Evolutionary conservation across 2,888 invertebrate genomes (phyloP), one percentile per base, ranked within the genome.

Genomic region (Monoplex corrugatus): DNA sequence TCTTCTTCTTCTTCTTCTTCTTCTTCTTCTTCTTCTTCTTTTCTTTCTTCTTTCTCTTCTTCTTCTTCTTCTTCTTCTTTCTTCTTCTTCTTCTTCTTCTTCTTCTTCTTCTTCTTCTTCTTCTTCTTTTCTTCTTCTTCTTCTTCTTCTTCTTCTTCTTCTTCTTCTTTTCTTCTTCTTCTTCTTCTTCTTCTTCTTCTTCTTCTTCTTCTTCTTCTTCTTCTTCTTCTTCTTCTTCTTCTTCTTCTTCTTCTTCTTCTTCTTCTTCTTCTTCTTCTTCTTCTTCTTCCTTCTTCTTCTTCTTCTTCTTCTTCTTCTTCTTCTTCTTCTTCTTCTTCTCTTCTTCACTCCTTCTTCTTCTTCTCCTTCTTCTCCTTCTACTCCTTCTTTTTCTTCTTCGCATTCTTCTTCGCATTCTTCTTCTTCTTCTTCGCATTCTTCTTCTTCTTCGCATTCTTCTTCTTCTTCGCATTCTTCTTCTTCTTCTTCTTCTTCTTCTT

Each of bases 21-120:
- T 19, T 50, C 19, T 19, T 50, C 8, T 19, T 50, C 19, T 19
- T 50, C 19, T 19, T 50, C 19, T 19, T 50, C 19, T 19, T 50
- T 50, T 19, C 19, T 13, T 19, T 50, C 19, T 50, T 50, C 19
- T 19, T 50, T 35, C 35, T 35, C 32, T 35, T 32, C 35, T 6
- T 35, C 35, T 35, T 75, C 72, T 75, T 28, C 50, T 50, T 75
- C 72, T 75, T 28, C 35, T 35, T 75, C 6, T 35, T 5, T 75
- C 32, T 75, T 6, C 6, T 28, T 75, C 72, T 75, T 16, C n/a
- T n/a, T 75, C 44, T 83, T 75, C 75, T 75, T 75, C 75, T 75
- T 75, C 75, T 75, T 75, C 75, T 75, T 75, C 75, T 75, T 28
- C 40, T 40, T 82, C 82, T 82, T 40, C 40, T 40, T 82, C 40